phyloP scores from a whole-genome alignment of 2,113 vertebrate species.

The Lates calcarifer region DNA sequence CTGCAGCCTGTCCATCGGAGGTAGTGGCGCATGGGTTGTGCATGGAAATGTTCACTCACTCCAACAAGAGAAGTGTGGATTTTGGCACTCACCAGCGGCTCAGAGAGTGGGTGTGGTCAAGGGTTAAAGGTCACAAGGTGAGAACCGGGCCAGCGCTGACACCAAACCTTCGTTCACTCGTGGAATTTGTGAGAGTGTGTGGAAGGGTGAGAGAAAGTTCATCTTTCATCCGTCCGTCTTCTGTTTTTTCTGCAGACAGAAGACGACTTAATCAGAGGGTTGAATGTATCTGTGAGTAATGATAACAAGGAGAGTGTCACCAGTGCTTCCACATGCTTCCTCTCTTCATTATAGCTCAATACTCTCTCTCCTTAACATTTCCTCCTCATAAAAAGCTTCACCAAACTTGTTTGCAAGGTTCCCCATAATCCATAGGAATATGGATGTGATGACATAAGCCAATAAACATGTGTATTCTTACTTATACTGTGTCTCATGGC shows the following conservation, averaged over 20 bases:
- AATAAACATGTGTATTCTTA: neutral
- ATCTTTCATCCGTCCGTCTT: neutral
- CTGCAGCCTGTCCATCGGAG: conserved; percentile 27
- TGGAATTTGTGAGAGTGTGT: conserved; percentile 38
- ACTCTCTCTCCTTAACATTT: too few species aligned
- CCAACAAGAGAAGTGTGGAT: conserved; percentile 54
- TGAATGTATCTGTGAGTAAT: neutral
- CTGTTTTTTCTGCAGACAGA: neutral
- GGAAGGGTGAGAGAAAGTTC: conserved; percentile 1
- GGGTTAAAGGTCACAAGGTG: conserved; percentile 51
- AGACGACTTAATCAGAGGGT: neutral
- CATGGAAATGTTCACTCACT: conserved; percentile 49
- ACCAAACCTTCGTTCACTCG: neutral
- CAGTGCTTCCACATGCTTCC: neutral
- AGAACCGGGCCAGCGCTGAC: conserved; percentile 15
- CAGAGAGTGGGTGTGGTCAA: conserved; percentile 9
- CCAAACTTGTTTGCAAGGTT: too few species aligned
- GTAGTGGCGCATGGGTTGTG: neutral
- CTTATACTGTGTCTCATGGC: neutral
- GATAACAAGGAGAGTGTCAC: neutral
- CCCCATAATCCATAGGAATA: neutral
- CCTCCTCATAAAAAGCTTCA: too few species aligned
- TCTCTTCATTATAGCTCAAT: too few species aligned
- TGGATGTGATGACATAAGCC: neutral
- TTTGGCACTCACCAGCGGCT: conserved; percentile 34